Evolutionary conservation across 2,797 vertebrate genomes (phyloP), one percentile per base, ranked within the genome.

Genomic region (Pyrocephalus nanus): DNA sequence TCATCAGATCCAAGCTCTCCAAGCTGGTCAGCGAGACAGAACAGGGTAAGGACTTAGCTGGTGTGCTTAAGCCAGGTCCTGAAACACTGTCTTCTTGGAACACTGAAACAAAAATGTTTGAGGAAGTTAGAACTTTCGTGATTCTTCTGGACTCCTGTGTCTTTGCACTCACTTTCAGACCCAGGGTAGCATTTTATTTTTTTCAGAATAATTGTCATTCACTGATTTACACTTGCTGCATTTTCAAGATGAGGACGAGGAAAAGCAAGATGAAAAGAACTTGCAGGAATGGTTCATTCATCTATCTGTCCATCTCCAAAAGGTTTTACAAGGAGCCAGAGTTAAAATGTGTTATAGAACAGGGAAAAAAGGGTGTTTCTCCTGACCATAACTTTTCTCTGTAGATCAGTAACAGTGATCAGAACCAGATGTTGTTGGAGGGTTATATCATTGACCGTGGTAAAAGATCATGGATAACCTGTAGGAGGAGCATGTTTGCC

Each of bases 1-100:
- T 99, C 81, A 96, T 99, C 93, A 98, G 99, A 95, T 98, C 99
- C 82, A 99, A 99, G 96, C 97, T 99, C 74, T 99, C 99, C 78
- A 99, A 98, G 95, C 88, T 99, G 97, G 99, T 99, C 91, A 97
- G 97, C 9, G 94, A 98, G n/a, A 98, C 97, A 1, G 99, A 99
- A 51, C 99, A 99, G 96, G 99, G 99, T 99, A 93, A 98, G 98
- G 20, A 21, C 18, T 78, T 45, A 16, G 2, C 15, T 22, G 12
- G 9, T 20, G 1, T 32, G 29, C 45, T 75, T 67, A 71, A 60
- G 6, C 14, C 32, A 40, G 3, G 13, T 55, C 38, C 34, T 36
- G 26, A 84, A 79, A 42, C 25, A 2, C 29, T 20, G 9, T 18
- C 30, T 22, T n/a, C 36, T 34, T 72, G 54, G 32, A 69, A 27